Conservation (phyloP, 2,797 vertebrate genomes). For the Cryptoblepharus egeriae region DNA sequence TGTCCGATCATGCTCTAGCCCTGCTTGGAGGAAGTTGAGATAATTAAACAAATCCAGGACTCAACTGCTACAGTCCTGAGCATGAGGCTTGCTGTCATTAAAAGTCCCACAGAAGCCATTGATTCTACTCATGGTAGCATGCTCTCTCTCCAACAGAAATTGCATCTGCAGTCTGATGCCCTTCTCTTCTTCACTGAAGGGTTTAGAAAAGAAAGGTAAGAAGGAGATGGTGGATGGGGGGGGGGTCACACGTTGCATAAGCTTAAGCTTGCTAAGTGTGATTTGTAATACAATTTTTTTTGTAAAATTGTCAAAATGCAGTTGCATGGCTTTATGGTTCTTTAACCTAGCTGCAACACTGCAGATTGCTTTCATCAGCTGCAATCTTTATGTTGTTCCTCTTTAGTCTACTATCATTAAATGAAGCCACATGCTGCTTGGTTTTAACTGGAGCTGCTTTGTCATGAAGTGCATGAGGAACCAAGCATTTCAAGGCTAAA, state of each 20-base stretch:
- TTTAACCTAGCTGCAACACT: background rate
- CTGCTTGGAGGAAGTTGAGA: background rate
- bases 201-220: slow-evolving; percentile 6
- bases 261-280: slow-evolving; percentile 8
- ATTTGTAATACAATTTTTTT: slow-evolving; percentile 4
- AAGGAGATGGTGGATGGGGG: background rate
- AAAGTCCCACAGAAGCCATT: background rate
- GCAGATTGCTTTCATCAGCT: slow-evolving; percentile 9
- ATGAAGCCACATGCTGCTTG: background rate
- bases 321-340: background rate
- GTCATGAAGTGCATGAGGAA: slow-evolving; percentile 23
- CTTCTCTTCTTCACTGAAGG: background rate
- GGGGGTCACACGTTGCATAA: background rate
- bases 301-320: background rate
- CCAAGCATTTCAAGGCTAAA: slow-evolving; percentile 45
- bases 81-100: slow-evolving; percentile 13
- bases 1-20: slow-evolving; percentile 11
- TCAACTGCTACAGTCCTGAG: background rate
- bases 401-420: slow-evolving; percentile 30
- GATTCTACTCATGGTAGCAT: background rate
- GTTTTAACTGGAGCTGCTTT: slow-evolving; percentile 30
- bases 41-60: background rate
- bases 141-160: background rate
- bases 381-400: slow-evolving; percentile 41
- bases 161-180: background rate